Evolutionary conservation across 2,797 vertebrate genomes (phyloP).

Genomic region (Scomberomorus guttatus): DNA sequence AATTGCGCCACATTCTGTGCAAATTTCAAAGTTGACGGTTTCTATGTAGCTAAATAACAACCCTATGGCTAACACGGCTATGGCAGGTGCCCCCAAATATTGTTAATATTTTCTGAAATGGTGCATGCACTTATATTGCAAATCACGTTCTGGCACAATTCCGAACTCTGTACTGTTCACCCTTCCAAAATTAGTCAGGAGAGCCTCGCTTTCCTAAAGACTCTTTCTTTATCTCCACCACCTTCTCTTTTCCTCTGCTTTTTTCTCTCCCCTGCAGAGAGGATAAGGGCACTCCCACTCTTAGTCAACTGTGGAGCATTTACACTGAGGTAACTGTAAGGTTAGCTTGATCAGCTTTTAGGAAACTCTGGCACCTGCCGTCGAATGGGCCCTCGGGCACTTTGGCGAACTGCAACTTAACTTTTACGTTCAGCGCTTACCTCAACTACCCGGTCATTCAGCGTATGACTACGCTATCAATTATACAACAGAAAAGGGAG

Average conservation of each 20-base stretch:
- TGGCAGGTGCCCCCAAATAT: neutral
- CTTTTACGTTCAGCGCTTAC: constrained; percentile 58
- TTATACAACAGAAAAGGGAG: constrained; percentile 29
- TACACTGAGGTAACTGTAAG: constrained; percentile 67
- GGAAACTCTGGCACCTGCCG: constrained; percentile 54
- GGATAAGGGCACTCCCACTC: constrained; percentile 64
- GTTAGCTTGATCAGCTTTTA: constrained; percentile 73
- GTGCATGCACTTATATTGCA: constrained; percentile 39
- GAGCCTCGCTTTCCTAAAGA: constrained; percentile 57
- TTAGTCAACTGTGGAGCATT: constrained; percentile 63
- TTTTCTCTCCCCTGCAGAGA: constrained; percentile 57
- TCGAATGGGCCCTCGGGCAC: constrained; percentile 37
- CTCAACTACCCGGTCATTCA: constrained; percentile 13
- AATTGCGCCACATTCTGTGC: neutral
- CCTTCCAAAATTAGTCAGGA: constrained; percentile 63
- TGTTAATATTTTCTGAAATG: constrained; percentile 47
- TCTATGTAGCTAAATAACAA: constrained; percentile 23
- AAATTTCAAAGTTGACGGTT: neutral
- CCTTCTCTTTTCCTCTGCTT: constrained; percentile 41
- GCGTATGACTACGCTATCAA: constrained; percentile 5
- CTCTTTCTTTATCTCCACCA: constrained; percentile 62
- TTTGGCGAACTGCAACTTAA: constrained; percentile 39
- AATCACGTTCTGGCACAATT: constrained; percentile 57
- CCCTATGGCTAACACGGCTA: neutral
- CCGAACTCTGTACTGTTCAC: constrained; percentile 70